Base-by-base conservation (phyloP, 2,797 vertebrate species). In the Mormyrus proboscirostris region DNA sequence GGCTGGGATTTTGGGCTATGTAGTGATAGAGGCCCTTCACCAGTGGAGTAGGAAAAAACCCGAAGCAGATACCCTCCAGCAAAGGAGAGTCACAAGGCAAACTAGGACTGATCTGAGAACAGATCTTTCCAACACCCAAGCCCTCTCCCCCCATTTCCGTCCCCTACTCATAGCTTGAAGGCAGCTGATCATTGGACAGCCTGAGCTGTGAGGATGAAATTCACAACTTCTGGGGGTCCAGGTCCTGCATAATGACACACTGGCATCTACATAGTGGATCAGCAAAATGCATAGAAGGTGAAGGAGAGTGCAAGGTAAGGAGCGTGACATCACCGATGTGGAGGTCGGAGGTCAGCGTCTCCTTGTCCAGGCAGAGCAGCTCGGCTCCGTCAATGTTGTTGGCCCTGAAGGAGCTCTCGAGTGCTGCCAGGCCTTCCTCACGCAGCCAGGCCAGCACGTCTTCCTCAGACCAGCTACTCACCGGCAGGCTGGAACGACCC, bases 381-480 rank as follows among this genome's bases (percentile, higher is more conserved):
- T 98, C 96, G 89, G 94, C 93, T 87, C 97, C 96, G 65, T 98
- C 97, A 0, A 97, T 96, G 91, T 98, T 97, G 93, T 98, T 96
- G 62, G 84, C 92, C 93, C 95, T 96, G 93, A 98, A 98, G 93
- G 94, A 88, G 69, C 41, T 90, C 87, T 96, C 90, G 0, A 98
- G 95, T 53, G 96, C 95, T 89, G 94, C 91, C 90, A 98, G 94
- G 73, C 94, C 95, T 90, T 97, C 95, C 65, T 93, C 93, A 33
- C 90, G 49, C 25, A 98, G 96, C 97, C 97, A 98, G 0, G 84
- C 47, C 57, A 94, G 95, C 91, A 98, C 97, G 2, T 97, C 96
- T 0, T 96, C 96, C 92, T 97, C 97, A 16, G 96, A 96, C 97
- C 97, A 98, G 92, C 96, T 94, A 88, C 96, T 93, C 65, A 94